Base-by-base conservation (phyloP, 2,797 vertebrate genomes). In the Pempheris klunzingeri region DNA sequence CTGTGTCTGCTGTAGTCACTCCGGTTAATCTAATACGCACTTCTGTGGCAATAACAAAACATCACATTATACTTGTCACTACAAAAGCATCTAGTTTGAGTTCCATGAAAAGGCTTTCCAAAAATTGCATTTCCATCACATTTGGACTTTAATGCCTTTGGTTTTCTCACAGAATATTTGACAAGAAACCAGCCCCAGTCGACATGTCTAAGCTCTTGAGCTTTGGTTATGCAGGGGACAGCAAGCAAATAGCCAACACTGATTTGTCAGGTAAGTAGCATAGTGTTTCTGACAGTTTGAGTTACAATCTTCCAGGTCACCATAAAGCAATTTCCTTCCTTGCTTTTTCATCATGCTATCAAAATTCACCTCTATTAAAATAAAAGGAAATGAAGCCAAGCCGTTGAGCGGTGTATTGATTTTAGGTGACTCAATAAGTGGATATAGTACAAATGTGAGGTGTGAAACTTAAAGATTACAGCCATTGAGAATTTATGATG, bases 171-270 rank as follows among this genome's bases (percentile, higher is more conserved):
- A 95, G 94, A 75, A 53, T 85, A 5, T 76, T 68, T 61, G 88
- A 92, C 73, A 95, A 93, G 90, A 94, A 86, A 34, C 71, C 87
- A 1, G 39, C 86, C 7, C 92, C 94, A 1, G 85, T 94, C 10
- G 74, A 88, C 90, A 95, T 95, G 94, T 91, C 92, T 0, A 95
- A 92, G 77, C 89, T 95, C 55, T 18, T 95, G 84, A 93, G 94
- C 77, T 95, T 94, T 44, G 94, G 93, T 39, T 95, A 95, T 44
- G 84, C 66, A 36, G 92, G 87, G 22, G 88, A 91, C 5, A 39
- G 84, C 46, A 84, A 85, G 70, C 71, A 59, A 41, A 44, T 55
- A 53, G 26, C 67, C 60, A 78, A 59, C 14, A 41, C 43, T 72
- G 71, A 90, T 20, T 43, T 58, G 26, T 85, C 83, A 61, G 75